Percentiles rank a stretch among this genome's conserved stretches.
Evolutionary conservation across 2,888 invertebrate genomes (phyloP).

Genomic region (Agrotis exclamationis): DNA sequence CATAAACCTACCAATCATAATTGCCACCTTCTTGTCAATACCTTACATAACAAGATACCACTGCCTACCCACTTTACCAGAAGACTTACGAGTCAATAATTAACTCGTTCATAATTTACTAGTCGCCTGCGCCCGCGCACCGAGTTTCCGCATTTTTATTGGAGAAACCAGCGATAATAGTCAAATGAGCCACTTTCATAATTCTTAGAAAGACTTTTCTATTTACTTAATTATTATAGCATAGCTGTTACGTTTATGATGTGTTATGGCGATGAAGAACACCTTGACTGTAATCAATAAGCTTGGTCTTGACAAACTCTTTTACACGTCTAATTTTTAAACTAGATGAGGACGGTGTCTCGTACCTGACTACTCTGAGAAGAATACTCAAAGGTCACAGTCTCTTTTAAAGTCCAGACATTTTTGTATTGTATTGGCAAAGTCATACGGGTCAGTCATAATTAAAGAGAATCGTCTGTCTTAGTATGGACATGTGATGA

Average conservation of each 20-base stretch:
- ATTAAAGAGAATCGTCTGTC: too few relatives aligned
- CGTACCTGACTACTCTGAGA: too few relatives aligned
- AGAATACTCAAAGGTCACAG: too few relatives aligned
- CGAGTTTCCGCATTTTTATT: slow-evolving; percentile 61
- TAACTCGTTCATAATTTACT: slow-evolving; percentile 51
- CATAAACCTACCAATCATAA: background rate
- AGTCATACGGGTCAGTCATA: too few relatives aligned
- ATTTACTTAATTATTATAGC: slow-evolving; percentile 16
- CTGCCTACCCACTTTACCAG: slow-evolving; percentile 4
- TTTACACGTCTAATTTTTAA: too few relatives aligned
- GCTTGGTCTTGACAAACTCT: too few relatives aligned
- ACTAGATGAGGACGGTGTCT: too few relatives aligned
- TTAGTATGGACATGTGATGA: too few relatives aligned
- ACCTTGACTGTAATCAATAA: too few relatives aligned
- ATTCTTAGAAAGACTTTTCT: slow-evolving; percentile 53
- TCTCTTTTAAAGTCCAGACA: too few relatives aligned
- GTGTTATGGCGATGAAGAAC: too few relatives aligned
- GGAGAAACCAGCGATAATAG: slow-evolving; percentile 58
- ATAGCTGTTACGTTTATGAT: background rate
- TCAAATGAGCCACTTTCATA: slow-evolving; percentile 60
- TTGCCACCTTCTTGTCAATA: background rate
- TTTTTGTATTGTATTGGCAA: too few relatives aligned
- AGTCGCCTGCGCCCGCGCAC: slow-evolving; percentile 29
- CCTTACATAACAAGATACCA: slow-evolving; percentile 37
- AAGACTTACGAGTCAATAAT: slow-evolving; percentile 43